These are phyloP conservation scores for Eledona agricola DNA, from an alignment of 2,888 invertebrate genomes.

Conservation along the genomic window DNA sequence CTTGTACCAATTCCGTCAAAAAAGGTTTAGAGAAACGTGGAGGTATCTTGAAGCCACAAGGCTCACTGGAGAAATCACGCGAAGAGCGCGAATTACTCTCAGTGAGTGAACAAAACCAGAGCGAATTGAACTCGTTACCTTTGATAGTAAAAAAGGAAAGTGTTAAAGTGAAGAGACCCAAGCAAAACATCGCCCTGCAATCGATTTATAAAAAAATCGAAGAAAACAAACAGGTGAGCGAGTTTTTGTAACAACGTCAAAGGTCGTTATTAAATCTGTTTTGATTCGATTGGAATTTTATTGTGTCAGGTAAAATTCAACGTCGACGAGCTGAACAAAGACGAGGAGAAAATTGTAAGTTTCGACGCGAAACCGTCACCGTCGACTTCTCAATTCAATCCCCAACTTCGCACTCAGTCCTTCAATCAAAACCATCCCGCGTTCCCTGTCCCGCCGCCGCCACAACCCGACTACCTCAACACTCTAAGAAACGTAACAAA, in stretches of 20 bases:
- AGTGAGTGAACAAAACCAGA: constrained; percentile 28
- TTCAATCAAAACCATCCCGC: constrained; percentile 50
- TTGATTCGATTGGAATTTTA: background rate
- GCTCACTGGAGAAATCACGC: constrained; percentile 73
- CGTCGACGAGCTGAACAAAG: constrained; percentile 51
- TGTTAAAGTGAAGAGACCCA: constrained; percentile 62
- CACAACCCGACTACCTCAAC: constrained; percentile 49
- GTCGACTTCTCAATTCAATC: constrained; percentile 32
- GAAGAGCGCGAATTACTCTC: constrained; percentile 67
- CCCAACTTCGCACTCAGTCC: constrained; percentile 45
- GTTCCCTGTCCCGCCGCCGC: constrained; percentile 42
- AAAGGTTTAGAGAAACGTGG: constrained; percentile 56
- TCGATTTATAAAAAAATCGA: constrained; percentile 78
- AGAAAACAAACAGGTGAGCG: constrained; percentile 70
- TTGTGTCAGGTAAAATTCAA: constrained; percentile 58
- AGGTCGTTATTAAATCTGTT: background rate
- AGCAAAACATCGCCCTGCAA: constrained; percentile 84
- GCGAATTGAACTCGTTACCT: constrained; percentile 26
- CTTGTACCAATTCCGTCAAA: constrained; percentile 36
- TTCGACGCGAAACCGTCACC: constrained; percentile 41
- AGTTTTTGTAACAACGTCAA: constrained; percentile 1
- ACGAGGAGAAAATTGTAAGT: constrained; percentile 32
- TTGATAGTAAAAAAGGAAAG: constrained; percentile 43
- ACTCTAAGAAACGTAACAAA: constrained; percentile 51
- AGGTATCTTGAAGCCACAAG: constrained; percentile 78